Base-by-base conservation (phyloP, 2,113 vertebrate genomes). In the Colistium nudipinnis region DNA sequence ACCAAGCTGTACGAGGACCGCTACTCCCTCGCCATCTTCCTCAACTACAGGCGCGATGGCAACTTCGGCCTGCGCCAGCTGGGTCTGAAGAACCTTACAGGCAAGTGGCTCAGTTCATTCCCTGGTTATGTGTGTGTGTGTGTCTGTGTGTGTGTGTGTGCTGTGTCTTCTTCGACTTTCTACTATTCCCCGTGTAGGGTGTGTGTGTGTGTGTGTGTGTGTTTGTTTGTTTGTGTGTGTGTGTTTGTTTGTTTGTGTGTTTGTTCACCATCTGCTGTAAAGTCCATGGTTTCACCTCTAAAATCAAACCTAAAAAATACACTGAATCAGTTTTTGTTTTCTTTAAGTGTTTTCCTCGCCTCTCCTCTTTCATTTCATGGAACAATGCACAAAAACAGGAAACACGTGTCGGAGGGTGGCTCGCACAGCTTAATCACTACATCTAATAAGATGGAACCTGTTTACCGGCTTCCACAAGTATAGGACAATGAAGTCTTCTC, bases 31-130 rank as follows among this genome's bases (percentile, higher is more conserved):
- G 94, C 96, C 0, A 93, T 99, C 77, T 98, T 99, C 87, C 94
- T 99, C 3, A 99, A 99, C 94, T 99, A 99, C 92, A 95, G 96
- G 62, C 96, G 96, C 51, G 97, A 98, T 63, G 97, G 96, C 0
- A 96, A 96, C 89, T 97, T 95, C 5, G 98, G 98, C 13, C 93
- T 99, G 65, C 95, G 96, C 36, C 95, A 97, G 74, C 90, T 99
- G 43, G 97, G 97, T 51, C 71, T 99, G 78, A 97, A 93, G 73
- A 99, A 98, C 70, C 90, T 99, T 66, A 98, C 97, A 8, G 98
- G 98, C 95, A 74, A 61, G 74, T 57, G 33, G n/a, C 6, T 22
- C 1, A 38, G 19, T 24, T 56, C n/a, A 6, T 33, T 16, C 25
- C 48, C 8, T 36, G 35, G 12, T 48, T 44, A 3, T 1, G 55